These are phyloP conservation scores for Acleris holmiana DNA, from an alignment of 2,888 invertebrate genomes.

Conservation along the genomic window DNA sequence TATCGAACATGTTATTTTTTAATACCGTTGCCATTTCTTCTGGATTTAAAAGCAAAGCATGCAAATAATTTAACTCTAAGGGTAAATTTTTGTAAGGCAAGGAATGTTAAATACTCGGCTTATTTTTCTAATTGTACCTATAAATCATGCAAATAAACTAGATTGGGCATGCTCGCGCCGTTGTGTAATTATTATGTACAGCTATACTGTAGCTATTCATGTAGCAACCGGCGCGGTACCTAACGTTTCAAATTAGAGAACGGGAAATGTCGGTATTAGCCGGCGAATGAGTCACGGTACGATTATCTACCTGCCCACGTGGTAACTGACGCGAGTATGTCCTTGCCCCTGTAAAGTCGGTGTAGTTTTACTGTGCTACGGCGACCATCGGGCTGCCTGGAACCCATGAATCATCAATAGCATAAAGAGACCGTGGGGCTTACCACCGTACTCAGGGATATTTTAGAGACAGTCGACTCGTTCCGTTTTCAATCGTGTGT, in stretches of 20 bases:
- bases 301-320: slow-evolving; percentile 53
- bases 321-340: slow-evolving; percentile 42
- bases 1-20: too few relatives aligned
- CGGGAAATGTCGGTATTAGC: slow-evolving; percentile 41
- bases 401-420: too few relatives aligned
- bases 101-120: too few relatives aligned
- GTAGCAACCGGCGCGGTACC: slow-evolving; percentile 12
- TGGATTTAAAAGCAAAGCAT: too few relatives aligned
- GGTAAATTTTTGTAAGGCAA: too few relatives aligned
- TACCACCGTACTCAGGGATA: too few relatives aligned
- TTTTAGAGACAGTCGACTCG: too few relatives aligned
- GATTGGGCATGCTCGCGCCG: not conserved
- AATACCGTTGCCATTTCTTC: too few relatives aligned
- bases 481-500: too few relatives aligned
- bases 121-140: slow-evolving; percentile 1
- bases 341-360: slow-evolving; percentile 46
- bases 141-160: slow-evolving; percentile 13
- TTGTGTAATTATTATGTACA: slow-evolving; percentile 14
- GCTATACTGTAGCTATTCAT: slow-evolving; percentile 8
- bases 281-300: slow-evolving; percentile 56
- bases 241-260: slow-evolving; percentile 40
- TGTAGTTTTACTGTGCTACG: not conserved
- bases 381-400: too few relatives aligned
- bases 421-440: too few relatives aligned
- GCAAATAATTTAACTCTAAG: too few relatives aligned